phyloP scores from a whole-genome alignment of 2,888 invertebrate species.

The Pasiphila rectangulata region DNA sequence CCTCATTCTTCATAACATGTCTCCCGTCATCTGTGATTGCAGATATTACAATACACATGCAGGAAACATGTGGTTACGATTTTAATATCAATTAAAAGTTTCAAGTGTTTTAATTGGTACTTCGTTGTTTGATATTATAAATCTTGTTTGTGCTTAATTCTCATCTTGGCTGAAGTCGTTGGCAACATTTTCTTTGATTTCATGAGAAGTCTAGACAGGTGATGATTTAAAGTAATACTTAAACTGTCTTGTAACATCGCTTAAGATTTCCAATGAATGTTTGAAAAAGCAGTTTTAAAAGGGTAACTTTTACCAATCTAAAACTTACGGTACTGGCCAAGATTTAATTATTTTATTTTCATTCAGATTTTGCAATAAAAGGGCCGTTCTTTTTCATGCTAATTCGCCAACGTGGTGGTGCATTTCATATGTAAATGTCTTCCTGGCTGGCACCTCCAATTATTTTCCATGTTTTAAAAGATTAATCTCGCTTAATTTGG shows the following conservation, averaged over 20 bases:
- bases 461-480: constrained; percentile 38
- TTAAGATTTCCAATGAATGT: too few species aligned
- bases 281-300: too few species aligned
- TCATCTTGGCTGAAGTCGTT: not conserved
- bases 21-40: constrained; percentile 1
- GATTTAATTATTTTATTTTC: constrained; percentile 13
- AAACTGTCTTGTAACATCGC: too few species aligned
- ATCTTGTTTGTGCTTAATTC: not conserved
- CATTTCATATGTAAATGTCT: constrained; percentile 48
- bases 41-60: constrained; percentile 18
- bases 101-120: constrained; percentile 10
- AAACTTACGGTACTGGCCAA: constrained; percentile 10
- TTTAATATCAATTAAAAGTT: constrained; percentile 7
- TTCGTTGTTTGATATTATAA: not conserved
- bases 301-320: not conserved
- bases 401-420: constrained; percentile 40
- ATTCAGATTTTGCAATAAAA: constrained; percentile 35
- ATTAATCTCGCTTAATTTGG: constrained; percentile 29
- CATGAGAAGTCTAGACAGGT: too few species aligned
- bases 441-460: constrained; percentile 36
- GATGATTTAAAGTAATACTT: too few species aligned
- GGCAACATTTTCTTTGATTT: too few species aligned
- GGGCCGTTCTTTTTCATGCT: constrained; percentile 43
- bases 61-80: constrained; percentile 13
- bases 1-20: not conserved